phyloP scores from a whole-genome alignment of 1,140 invertebrate species.

The Zaprionus inermis region DNA sequence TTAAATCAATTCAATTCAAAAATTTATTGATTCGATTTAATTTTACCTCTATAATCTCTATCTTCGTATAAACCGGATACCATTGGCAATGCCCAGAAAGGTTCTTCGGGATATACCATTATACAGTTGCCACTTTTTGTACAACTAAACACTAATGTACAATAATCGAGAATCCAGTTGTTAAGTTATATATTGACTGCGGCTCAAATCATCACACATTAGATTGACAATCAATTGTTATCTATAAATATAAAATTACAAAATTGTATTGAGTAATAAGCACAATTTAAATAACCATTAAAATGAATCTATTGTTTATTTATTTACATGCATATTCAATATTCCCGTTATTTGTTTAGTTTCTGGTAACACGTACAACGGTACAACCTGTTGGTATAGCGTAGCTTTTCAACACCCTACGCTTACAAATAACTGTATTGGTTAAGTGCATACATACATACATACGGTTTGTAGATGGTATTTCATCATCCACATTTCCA shows the following conservation, averaged over 20 bases:
- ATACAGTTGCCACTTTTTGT: slow-evolving; percentile 40
- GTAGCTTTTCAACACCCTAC: slow-evolving; percentile 8
- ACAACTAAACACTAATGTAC: slow-evolving; percentile 31
- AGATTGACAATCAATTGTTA: slow-evolving; percentile 19
- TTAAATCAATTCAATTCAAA: too few relatives aligned
- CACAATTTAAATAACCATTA: neutral
- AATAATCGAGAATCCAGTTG: slow-evolving; percentile 21
- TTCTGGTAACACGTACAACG: slow-evolving; percentile 1
- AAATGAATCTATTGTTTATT: neutral
- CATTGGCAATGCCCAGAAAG: slow-evolving; percentile 80
- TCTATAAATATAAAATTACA: slow-evolving; percentile 12
- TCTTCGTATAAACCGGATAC: slow-evolving; percentile 80
- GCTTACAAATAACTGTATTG: neutral
- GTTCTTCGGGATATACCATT: slow-evolving; percentile 83
- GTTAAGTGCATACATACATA: slow-evolving; percentile 16
- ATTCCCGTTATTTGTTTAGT: neutral
- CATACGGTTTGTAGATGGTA: slow-evolving; percentile 28
- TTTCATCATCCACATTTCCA: slow-evolving; percentile 50
- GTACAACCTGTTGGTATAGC: neutral
- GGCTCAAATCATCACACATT: slow-evolving; percentile 42
- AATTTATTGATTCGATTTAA: neutral
- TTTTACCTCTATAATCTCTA: slow-evolving; percentile 74
- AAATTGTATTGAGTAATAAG: neutral
- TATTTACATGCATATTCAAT: neutral
- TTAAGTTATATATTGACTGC: slow-evolving; percentile 9